Evolutionary conservation across 2,797 vertebrate genomes (phyloP), one percentile per base, ranked within the genome.

Genomic region (Alectoris magna): DNA sequence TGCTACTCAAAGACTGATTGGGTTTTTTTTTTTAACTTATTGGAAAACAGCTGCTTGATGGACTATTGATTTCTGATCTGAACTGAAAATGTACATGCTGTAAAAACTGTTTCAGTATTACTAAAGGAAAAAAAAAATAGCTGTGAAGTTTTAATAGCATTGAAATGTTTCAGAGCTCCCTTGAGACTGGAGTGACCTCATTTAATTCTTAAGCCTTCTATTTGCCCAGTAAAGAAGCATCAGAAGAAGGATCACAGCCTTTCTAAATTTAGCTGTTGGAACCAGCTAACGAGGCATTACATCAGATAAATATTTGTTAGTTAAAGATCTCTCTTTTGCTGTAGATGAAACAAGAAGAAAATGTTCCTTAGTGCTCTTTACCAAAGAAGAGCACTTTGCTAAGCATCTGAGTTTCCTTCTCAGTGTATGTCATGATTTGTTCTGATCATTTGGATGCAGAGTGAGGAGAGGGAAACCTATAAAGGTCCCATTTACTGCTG

Each of bases 401-500:
- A 19, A 39, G 46, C 27, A 14, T 36, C 10, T 6, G 7, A 17
- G 14, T 59, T 59, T 63, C 41, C 31, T 34, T 77, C 56, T 69
- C 56, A 14, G 43, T 16, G 60, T n/a, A 49, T 19, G 3, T 31
- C 34, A 53, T 10, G 11, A 56, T 75, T 73, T 84, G 14, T 96
- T 59, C 39, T 88, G 12, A 53, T 43, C 93, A 46, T 63, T 69
- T 68, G 27, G 29, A 56, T 81, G 49, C 74, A 96, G 96, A 97
- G 94, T 7, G 43, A 91, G 29, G 93, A 96, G 74, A 26, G 75
- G 23, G 83, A 97, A 97, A 49, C 53, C 19, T 95, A 87, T 53
- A 95, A 78, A 91, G 96, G 96, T 93, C 96, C 91, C 4, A 2
- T 78, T 67, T 96, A 95, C 91, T 97, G 96, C 79, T 97, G 96